Base-by-base conservation (phyloP, 1,140 invertebrate species). In the Caerostris extrusa region DNA sequence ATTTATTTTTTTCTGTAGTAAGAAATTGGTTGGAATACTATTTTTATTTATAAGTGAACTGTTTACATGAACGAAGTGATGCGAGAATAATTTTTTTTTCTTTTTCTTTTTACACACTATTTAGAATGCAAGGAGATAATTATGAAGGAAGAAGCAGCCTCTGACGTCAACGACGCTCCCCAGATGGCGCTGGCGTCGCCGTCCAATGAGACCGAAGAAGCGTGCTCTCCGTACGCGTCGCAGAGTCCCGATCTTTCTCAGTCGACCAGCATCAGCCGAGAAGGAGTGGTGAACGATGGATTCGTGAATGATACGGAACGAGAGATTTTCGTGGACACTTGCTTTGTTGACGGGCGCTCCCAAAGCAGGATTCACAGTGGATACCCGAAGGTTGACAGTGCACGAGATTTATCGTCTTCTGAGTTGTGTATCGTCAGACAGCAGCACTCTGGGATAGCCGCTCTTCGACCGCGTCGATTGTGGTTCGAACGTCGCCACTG, bases 61-160 rank as follows among this genome's bases (percentile, higher is more conserved):
- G 71, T 77, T 77, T 50, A 77, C 71, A 12, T 50, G 71, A 12
- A 77, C 4, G 10, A 14, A 77, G 7, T 77, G 34, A 77, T 77
- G 71, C 71, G 10, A 77, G 3, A 77, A 77, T 77, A 77, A 77
- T 77, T 12, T 77, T 77, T 34, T 34, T 77, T 77, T 77, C 71
- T 87, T 88, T 57, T n/a, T n/a, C n/a, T n/a, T n/a, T 93, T 93
- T 93, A 88, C 86, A 85, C 92, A 88, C 92, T 93, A 89, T 93
- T 93, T 93, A 89, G 85, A 69, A 57, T 88, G 10, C 7, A n/a
- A 61, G 67, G 50, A 81, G 34, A 50, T 58, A 55, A 81, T 53
- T 12, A 93, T 53, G 64, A 88, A 55, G 34, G 64, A 19, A 50
- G 67, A 90, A 14, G 90, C 67, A 64, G 60, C 56, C 1, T 61